Evolutionary conservation across 2,888 invertebrate species (phyloP).

Genomic region (Drosophila maculinotata): DNA sequence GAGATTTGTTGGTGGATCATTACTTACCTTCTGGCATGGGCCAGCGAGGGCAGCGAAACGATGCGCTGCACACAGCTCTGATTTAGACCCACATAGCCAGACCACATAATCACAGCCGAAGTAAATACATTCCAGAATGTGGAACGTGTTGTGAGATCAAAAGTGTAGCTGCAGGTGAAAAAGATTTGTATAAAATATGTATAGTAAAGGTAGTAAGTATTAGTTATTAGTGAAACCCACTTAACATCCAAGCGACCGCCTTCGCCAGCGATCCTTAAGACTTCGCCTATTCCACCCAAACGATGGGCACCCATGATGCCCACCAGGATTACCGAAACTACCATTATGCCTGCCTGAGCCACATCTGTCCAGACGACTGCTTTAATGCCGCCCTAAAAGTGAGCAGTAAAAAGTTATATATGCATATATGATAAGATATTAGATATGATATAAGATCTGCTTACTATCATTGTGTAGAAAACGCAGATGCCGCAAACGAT

Average conservation of each 20-base stretch:
- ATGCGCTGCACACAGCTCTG: constrained; percentile 91
- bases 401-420: neutral
- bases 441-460: constrained; percentile 42
- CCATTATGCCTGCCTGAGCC: constrained; percentile 85
- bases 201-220: too few relatives aligned
- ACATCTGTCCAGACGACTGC: constrained; percentile 87
- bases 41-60: constrained; percentile 87
- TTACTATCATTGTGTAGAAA: constrained; percentile 87
- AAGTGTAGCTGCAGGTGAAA: constrained; percentile 85
- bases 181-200: neutral
- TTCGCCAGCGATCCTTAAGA: constrained; percentile 81
- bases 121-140: constrained; percentile 88
- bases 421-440: neutral
- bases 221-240: constrained; percentile 75
- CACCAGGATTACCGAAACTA: constrained; percentile 83
- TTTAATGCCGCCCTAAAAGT: constrained; percentile 85
- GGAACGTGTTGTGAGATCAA: constrained; percentile 87
- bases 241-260: constrained; percentile 84
- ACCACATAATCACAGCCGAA: constrained; percentile 87
- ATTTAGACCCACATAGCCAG: constrained; percentile 88
- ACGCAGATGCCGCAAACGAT: constrained; percentile 86
- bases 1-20: neutral
- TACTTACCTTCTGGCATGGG: constrained; percentile 86
- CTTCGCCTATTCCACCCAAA: constrained; percentile 84
- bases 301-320: constrained; percentile 83